Base-by-base conservation (phyloP, 2,888 invertebrate genomes). In the Ormyrus rosae region DNA sequence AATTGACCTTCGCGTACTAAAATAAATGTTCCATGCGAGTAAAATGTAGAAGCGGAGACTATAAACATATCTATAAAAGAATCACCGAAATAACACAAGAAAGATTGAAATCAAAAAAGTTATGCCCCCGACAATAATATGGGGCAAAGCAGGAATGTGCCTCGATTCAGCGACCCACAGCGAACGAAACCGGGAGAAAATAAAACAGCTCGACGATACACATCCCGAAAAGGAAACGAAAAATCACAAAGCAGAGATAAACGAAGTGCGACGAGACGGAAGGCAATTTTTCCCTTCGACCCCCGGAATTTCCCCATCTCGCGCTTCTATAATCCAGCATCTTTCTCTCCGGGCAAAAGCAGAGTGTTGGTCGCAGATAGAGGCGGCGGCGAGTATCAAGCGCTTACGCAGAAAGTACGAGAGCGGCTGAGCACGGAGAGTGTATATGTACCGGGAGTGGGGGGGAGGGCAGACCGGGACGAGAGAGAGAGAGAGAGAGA, bases 231-330 rank as follows among this genome's bases (percentile, higher is more conserved):
- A 10, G 8, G 19, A 45, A n/a, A 7, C 13, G 13, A 13, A 68
- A 68, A 72, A 78, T 78, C 60, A 60, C 56, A 58, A 64, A 65
- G 64, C 60, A 51, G 55, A 76, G 75, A 77, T 80, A 80, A 80
- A 68, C 61, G 58, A 69, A 81, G 60, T 53, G 55, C 55, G 69
- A 60, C 58, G 50, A 63, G 63, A 45, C 55, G 56, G 65, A 74
- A 48, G 68, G 81, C 58, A 78, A 72, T 77, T 81, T 78, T 70
- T 80, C 60, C 75, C 58, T 68, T 69, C n/a, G 45, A 7, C 9
- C 53, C 46, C 77, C 5, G 13, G 34, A 71, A 51, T 51, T 56
- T 65, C 78, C 34, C 34, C 34, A 9, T 51, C 11, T 45, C 63
- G 45, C 51, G 58, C 65, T 60, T 60, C 53, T 13, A 63, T 51